These are phyloP conservation scores for Limenitis camilla DNA, from an alignment of 2,888 invertebrate species.

Conservation along the genomic window DNA sequence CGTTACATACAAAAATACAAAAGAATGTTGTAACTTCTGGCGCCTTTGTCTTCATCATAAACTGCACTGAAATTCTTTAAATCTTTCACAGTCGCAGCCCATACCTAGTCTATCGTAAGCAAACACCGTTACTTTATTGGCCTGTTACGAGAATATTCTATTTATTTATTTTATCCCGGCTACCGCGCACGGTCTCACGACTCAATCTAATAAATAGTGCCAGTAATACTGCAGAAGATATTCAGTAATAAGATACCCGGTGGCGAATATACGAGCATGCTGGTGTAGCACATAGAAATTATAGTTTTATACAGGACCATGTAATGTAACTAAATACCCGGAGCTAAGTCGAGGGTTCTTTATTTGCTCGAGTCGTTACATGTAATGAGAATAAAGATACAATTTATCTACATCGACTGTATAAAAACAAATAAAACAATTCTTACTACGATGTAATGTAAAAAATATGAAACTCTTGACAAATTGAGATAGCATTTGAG, in stretches of 20 bases:
- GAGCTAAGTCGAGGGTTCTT: constrained; percentile 13
- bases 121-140: constrained; percentile 41
- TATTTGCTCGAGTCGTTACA: constrained; percentile 2
- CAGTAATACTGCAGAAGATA: constrained; percentile 55
- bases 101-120: constrained; percentile 12
- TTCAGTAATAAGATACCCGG: constrained; percentile 64
- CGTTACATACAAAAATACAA: too few relatives aligned
- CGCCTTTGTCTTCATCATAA: neutral
- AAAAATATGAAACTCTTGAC: too few relatives aligned
- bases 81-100: constrained; percentile 4
- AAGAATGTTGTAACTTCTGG: too few relatives aligned
- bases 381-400: neutral
- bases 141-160: constrained; percentile 40
- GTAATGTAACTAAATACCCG: constrained; percentile 20
- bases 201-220: constrained; percentile 71
- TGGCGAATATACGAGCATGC: constrained; percentile 43
- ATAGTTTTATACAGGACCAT: constrained; percentile 25
- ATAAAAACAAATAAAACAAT: too few relatives aligned
- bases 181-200: constrained; percentile 65
- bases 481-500: too few relatives aligned
- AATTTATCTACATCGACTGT: too few relatives aligned
- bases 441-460: too few relatives aligned
- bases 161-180: constrained; percentile 60
- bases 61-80: neutral
- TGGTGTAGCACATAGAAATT: constrained; percentile 35